Percentiles rank a stretch among this genome's conserved stretches.
These are phyloP conservation scores for Aulostomus chinensis DNA, from an alignment of 2,797 vertebrate genomes.

Conservation along the genomic window DNA sequence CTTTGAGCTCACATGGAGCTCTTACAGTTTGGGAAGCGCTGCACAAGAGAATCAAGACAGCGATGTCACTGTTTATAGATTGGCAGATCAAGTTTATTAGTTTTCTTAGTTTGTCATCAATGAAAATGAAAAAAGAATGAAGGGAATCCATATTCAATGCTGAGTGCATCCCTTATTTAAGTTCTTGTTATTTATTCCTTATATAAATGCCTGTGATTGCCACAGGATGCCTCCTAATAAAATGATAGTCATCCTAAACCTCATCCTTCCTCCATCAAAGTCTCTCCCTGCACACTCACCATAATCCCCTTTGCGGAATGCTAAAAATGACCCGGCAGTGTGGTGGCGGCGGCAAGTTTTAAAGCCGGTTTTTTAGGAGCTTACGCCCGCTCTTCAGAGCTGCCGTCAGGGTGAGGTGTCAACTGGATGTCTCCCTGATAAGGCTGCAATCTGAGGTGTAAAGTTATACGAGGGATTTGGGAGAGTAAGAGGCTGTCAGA, in stretches of 20 bases:
- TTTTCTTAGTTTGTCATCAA: too few species aligned
- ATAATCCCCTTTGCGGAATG: slow-evolving; percentile 71
- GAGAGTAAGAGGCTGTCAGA: slow-evolving; percentile 65
- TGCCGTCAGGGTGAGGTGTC: slow-evolving; percentile 70
- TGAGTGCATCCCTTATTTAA: slow-evolving; percentile 30
- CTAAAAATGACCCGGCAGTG: slow-evolving; percentile 66
- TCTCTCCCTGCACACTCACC: slow-evolving; percentile 60
- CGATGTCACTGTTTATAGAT: too few species aligned
- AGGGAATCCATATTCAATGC: background rate
- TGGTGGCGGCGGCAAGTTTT: slow-evolving; percentile 47
- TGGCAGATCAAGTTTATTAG: too few species aligned
- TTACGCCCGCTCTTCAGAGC: slow-evolving; percentile 60
- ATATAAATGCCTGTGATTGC: slow-evolving; percentile 26
- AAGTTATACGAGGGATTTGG: slow-evolving; percentile 70
- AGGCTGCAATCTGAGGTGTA: slow-evolving; percentile 68
- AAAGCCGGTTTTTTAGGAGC: slow-evolving; percentile 52
- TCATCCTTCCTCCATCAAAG: slow-evolving; percentile 30
- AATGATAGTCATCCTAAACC: slow-evolving; percentile 19
- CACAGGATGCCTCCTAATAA: slow-evolving; percentile 3
- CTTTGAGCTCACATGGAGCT: too few species aligned
- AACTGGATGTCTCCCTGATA: slow-evolving; percentile 63
- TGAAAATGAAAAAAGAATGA: background rate
- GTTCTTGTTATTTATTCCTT: slow-evolving; percentile 3
- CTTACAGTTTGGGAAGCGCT: too few species aligned
- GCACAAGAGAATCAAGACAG: too few species aligned